Conservation (phyloP, 2,888 invertebrate species). For the Leucozona laternaria region DNA sequence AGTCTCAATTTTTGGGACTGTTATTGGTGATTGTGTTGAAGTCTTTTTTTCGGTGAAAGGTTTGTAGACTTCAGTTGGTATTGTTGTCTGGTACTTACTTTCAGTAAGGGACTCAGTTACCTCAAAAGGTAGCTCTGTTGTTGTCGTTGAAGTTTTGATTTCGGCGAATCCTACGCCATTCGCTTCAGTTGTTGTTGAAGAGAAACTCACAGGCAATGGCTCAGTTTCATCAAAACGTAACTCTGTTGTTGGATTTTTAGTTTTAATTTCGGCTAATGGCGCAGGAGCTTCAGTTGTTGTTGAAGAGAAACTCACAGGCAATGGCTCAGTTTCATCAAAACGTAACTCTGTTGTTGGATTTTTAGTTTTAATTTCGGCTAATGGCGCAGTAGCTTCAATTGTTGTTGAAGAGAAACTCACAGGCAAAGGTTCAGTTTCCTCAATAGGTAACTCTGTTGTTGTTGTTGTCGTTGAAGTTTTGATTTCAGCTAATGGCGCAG, state of each 20-base stretch:
- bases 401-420: background rate
- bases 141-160: background rate
- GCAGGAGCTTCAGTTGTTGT: background rate
- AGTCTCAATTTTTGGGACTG: background rate
- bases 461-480: background rate
- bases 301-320: background rate
- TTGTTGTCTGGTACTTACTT: background rate
- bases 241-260: background rate
- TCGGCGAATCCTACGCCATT: background rate
- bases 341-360: background rate
- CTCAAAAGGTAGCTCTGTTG: background rate
- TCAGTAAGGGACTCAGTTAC: background rate
- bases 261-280: background rate
- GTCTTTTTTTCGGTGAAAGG: background rate
- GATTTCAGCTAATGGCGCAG: background rate
- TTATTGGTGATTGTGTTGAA: constrained; percentile 1
- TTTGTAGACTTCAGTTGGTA: constrained; percentile 21
- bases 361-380: background rate
- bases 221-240: background rate
- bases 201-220: background rate
- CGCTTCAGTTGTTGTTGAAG: background rate
- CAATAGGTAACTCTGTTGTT: background rate
- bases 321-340: background rate
- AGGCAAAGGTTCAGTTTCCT: background rate
- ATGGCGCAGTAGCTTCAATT: background rate